Percentiles rank a stretch among this genome's conserved stretches.
Evolutionary conservation across 1,140 invertebrate genomes (phyloP).

Genomic region (Heterodera carotae): DNA sequence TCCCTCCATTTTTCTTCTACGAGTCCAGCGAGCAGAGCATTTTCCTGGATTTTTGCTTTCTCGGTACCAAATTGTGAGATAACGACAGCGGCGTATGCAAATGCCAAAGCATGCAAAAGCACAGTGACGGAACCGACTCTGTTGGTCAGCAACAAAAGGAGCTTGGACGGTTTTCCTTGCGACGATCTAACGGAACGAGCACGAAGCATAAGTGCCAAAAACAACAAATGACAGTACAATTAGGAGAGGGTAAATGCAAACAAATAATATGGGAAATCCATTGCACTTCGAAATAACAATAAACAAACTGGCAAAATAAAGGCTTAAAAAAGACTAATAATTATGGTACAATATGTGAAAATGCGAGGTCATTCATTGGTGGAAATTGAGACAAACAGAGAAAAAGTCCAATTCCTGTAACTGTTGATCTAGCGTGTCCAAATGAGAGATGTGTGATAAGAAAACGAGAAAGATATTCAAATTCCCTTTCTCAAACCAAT

Average conservation of each 20-base stretch:
- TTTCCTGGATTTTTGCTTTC: slow-evolving; percentile 32
- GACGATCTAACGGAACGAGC: neutral
- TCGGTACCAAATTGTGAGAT: slow-evolving; percentile 9
- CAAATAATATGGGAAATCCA: too few relatives aligned
- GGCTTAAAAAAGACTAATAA: too few relatives aligned
- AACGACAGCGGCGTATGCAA: slow-evolving; percentile 8
- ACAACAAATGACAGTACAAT: too few relatives aligned
- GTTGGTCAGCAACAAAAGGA: neutral
- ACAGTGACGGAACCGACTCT: neutral
- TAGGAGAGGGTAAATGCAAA: neutral
- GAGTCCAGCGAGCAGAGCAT: slow-evolving; percentile 26
- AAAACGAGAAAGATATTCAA: too few relatives aligned
- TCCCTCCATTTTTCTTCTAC: slow-evolving; percentile 23
- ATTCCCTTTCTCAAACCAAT: too few relatives aligned
- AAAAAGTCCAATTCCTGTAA: too few relatives aligned
- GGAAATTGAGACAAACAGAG: too few relatives aligned
- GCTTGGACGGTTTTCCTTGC: neutral
- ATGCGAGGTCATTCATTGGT: too few relatives aligned
- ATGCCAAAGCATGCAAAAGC: neutral
- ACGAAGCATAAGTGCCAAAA: slow-evolving; percentile 9
- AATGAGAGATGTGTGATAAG: slow-evolving; percentile 21
- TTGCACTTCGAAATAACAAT: neutral
- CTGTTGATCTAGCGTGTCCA: too few relatives aligned
- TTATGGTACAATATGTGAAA: too few relatives aligned
- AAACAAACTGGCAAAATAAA: neutral